Conservation (phyloP, 1,140 invertebrate genomes). For the Chrysopa pallens region DNA sequence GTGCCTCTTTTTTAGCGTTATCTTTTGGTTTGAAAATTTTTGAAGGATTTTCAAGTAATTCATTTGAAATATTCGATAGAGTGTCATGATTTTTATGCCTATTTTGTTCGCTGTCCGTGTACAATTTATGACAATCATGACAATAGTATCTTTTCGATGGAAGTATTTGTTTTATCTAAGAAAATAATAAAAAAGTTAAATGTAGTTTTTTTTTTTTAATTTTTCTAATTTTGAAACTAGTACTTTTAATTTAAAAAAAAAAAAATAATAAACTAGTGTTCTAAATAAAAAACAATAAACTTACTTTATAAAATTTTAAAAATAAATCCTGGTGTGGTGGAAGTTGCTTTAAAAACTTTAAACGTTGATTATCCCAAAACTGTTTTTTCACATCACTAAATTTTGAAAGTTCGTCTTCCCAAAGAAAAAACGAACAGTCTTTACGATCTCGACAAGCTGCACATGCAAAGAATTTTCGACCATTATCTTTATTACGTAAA, state of each 20-base stretch:
- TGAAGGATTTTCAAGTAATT: slow-evolving; percentile 33
- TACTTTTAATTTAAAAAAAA: slow-evolving; percentile 1
- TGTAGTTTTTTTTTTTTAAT: no score
- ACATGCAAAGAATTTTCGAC: slow-evolving; percentile 47
- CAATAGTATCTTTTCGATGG: slow-evolving; percentile 34
- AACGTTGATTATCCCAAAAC: slow-evolving; percentile 27
- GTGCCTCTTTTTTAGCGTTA: slow-evolving; percentile 52
- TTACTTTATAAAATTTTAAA: slow-evolving; percentile 25
- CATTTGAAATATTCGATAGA: slow-evolving; percentile 23
- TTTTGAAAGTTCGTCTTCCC: slow-evolving; percentile 28
- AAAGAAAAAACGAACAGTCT: slow-evolving; percentile 46
- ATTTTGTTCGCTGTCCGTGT: slow-evolving; percentile 22
- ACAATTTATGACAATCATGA: slow-evolving; percentile 38
- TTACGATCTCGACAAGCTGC: slow-evolving; percentile 60
- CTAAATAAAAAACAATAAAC: no score
- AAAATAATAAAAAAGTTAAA: slow-evolving; percentile 7
- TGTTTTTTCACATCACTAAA: slow-evolving; percentile 25
- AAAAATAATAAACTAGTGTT: slow-evolving; percentile 12
- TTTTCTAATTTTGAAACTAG: no score
- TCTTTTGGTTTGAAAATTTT: slow-evolving; percentile 36
- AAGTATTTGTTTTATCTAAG: slow-evolving; percentile 22
- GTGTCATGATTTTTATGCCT: slow-evolving; percentile 31
- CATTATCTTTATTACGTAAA: slow-evolving; percentile 23
- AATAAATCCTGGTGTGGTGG: slow-evolving; percentile 29
- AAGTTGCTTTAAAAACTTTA: slow-evolving; percentile 25